These are phyloP conservation scores for Astreopora myriophthalma DNA, from an alignment of 64 coral and sea anemone genomes.

Conservation along the genomic window DNA sequence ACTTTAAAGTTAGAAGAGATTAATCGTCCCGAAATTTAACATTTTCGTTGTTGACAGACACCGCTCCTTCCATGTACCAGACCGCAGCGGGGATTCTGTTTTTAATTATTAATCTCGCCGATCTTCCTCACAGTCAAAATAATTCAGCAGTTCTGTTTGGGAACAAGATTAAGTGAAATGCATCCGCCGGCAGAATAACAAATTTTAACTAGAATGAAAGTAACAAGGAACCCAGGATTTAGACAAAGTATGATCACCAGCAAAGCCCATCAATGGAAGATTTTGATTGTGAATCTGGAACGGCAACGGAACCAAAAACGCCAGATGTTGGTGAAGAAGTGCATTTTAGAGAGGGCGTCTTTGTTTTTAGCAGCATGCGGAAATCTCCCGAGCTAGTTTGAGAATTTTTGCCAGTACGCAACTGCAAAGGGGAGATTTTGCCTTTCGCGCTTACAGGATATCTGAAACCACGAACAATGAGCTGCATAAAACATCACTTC, in stretches of 20 bases:
- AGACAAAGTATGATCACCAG: background rate
- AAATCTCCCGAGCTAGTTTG: background rate
- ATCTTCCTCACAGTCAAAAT: slow-evolving; percentile 2
- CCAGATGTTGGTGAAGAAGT: background rate
- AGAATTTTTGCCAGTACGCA: background rate
- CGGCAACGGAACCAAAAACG: background rate
- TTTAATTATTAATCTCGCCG: slow-evolving; percentile 8
- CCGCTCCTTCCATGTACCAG: background rate
- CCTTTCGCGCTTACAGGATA: too few species aligned
- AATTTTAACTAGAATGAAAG: background rate
- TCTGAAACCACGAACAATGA: background rate
- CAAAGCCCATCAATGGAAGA: background rate
- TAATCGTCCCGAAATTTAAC: background rate
- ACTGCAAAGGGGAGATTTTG: background rate
- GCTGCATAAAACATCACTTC: background rate
- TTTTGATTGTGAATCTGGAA: background rate
- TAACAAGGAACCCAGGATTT: background rate
- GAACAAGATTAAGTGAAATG: background rate
- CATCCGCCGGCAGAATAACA: background rate
- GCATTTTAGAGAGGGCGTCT: background rate
- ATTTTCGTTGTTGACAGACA: background rate
- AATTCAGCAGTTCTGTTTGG: background rate
- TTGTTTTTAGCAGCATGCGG: background rate
- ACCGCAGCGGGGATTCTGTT: background rate
- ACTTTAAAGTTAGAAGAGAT: background rate